Evolutionary conservation across 1,140 invertebrate species (phyloP), one percentile per base, ranked within the genome.

Genomic region (Cyclargus thomasi): DNA sequence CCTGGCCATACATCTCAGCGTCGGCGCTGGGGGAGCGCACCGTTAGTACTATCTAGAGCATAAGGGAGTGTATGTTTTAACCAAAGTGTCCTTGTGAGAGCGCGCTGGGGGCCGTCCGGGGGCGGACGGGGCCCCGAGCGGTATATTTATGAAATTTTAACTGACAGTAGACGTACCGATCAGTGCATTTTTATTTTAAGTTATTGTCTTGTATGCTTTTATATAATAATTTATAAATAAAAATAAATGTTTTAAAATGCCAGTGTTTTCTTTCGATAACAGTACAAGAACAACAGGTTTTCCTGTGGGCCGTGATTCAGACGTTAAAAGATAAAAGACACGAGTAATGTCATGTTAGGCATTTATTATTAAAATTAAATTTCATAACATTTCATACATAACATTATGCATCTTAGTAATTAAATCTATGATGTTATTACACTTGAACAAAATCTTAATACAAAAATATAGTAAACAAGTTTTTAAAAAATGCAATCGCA

Each of bases 221-320:
- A 85, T 85, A 85, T 83, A 86, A 81, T 84, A 87, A 86, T 85
- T 85, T 86, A 84, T 89, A 89, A 86, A 78, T 85, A 86, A 87
- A 89, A 86, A 78, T 85, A 86, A 87, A 84, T 83, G 81, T 83
- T 86, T 86, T 79, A 80, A 82, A 83, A 77, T 74, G 73, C 77
- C 62, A 36, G 21, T 57, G 2, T 65, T 67, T 72, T 73, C 69
- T 70, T 73, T 71, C 64, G 17, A 47, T 62, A 5, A 39, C 11
- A 53, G n/a, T 53, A 16, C 47, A 10, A 53, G 47, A 53, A 53
- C 14, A 53, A 53, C n/a, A n/a, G 16, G 47, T 53, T 53, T 29
- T 29, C 29, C 29, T 29, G 29, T 29, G 29, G 8, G 1, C 29
- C 8, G 29, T 29, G 29, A 29, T 29, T 29, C 29, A 29, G 29